Conservation (phyloP, 1,140 invertebrate species). For the Holotrichia oblita region DNA sequence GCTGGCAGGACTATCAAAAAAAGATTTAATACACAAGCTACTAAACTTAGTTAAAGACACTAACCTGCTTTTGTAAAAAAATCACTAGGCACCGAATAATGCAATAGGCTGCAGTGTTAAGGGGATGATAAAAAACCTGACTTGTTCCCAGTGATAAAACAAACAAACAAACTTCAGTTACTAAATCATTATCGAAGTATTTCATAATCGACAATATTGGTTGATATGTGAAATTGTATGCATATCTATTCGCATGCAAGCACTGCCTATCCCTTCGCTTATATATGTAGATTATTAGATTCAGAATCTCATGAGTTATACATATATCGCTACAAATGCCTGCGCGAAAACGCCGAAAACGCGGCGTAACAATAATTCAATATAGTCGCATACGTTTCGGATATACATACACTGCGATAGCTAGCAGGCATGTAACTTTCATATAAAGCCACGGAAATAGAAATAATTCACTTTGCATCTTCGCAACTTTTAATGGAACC, state of each 20-base stretch:
- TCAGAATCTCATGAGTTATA: not conserved
- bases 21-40: no score
- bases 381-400: not conserved
- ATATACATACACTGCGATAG: not conserved
- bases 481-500: constrained; percentile 23
- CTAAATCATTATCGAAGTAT: no score
- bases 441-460: constrained; percentile 10
- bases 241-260: not conserved
- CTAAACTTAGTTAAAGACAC: no score
- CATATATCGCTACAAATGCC: not conserved
- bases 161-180: no score
- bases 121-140: no score
- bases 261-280: not conserved
- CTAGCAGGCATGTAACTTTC: not conserved
- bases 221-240: not conserved
- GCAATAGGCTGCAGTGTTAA: no score
- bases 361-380: constrained; percentile 7
- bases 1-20: no score
- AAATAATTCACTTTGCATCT: constrained; percentile 20
- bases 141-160: no score
- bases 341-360: not conserved
- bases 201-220: no score
- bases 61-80: no score
- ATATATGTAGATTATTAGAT: not conserved
- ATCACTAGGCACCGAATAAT: no score